Conservation (phyloP, 2,888 invertebrate species). For the Pecten maximus region DNA sequence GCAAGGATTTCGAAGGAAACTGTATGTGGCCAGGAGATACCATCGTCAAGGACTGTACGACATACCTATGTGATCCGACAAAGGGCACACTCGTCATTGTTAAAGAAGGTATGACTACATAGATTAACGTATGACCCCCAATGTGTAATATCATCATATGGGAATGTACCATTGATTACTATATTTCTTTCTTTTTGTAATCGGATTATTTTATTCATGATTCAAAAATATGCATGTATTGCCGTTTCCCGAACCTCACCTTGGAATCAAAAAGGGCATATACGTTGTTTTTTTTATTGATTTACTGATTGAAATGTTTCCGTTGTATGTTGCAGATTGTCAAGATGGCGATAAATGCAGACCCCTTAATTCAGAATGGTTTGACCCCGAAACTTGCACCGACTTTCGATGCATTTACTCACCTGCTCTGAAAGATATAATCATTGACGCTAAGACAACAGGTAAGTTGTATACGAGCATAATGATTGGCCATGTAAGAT, state of each 20-base stretch:
- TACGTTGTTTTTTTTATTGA: no score
- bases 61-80: slow-evolving; percentile 46
- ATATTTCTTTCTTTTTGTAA: no score
- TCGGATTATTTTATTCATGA: no score
- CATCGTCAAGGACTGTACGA: slow-evolving; percentile 38
- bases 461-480: slow-evolving; percentile 36
- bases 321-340: slow-evolving; percentile 49
- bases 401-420: slow-evolving; percentile 47
- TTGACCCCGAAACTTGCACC: slow-evolving; percentile 46
- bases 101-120: slow-evolving; percentile 37
- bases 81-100: slow-evolving; percentile 43
- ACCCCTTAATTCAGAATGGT: slow-evolving; percentile 47
- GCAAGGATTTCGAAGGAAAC: slow-evolving; percentile 39
- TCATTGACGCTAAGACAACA: slow-evolving; percentile 46
- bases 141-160: no score
- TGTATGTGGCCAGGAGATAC: slow-evolving; percentile 44
- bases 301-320: not conserved
- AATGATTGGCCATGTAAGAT: no score
- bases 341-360: slow-evolving; percentile 43
- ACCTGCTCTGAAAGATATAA: slow-evolving; percentile 34
- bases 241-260: no score
- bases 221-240: no score
- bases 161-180: no score
- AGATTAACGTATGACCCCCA: no score
- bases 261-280: no score